Base-by-base conservation (phyloP, 2,888 invertebrate genomes). In the Synergus laeviventris region DNA sequence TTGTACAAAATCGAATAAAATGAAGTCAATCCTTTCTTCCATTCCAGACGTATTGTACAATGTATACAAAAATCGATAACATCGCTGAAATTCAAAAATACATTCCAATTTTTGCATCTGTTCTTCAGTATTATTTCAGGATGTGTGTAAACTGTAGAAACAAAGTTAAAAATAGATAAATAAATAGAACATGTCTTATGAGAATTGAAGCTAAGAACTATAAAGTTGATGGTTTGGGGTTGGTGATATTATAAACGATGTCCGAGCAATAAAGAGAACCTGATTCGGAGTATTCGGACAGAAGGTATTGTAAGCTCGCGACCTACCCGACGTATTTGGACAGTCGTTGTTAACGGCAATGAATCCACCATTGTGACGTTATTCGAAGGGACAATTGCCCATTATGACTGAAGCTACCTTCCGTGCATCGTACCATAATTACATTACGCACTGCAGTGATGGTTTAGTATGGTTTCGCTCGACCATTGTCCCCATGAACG, bases 341-440 rank as follows among this genome's bases (percentile, higher is more conserved):
- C 87, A 87, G 87, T 86, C 82, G 87, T 87, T 87, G 87, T 87
- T 87, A 87, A 87, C 86, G 86, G 86, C 87, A 87, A 86, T 87
- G 87, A 87, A 87, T 86, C 86, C 85, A 83, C 83, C 86, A 87
- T 87, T 87, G 87, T 87, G 86, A 84, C 84, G 81, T 84, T 85
- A 87, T 87, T 87, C 86, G 85, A 79, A 79, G 81, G 84, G 82
- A 87, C 87, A 87, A 87, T 87, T 86, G 86, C 82, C 87, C 86
- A 87, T 87, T 87, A 87, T 87, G 84, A 84, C 84, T 76, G 81
- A 83, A 83, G 85, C 86, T 87, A 83, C 86, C 87, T 86, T 86
- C 84, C 84, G 86, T 84, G 86, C 85, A 83, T 85, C 84, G 82
- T 84, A 83, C 85, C 85, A 85, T 87, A 87, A 87, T 87, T 87